Conservation (phyloP, 2,113 vertebrate species). For the Naja naja region DNA sequence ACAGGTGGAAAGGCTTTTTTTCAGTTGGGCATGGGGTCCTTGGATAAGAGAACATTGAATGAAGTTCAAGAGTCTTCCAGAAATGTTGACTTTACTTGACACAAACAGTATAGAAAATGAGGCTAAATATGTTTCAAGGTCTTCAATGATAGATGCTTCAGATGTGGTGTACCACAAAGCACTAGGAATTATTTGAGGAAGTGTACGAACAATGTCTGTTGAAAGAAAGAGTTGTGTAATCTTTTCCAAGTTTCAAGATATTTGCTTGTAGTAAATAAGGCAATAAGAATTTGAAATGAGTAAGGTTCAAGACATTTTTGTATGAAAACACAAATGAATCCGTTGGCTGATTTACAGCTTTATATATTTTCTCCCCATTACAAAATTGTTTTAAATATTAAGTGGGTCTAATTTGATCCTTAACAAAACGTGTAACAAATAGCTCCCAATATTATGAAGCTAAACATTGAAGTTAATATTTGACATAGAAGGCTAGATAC, state of each 20-base stretch:
- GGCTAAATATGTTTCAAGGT: neutral
- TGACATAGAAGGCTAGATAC: neutral
- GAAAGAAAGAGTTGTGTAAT: neutral
- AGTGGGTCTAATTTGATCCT: neutral
- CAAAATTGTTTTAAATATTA: neutral
- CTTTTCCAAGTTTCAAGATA: neutral
- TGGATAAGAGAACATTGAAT: neutral
- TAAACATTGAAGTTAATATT: constrained; percentile 42
- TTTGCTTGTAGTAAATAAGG: neutral
- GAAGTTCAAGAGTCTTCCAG: neutral
- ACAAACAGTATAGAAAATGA: neutral
- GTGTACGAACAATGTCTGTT: neutral
- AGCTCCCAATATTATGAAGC: constrained; percentile 70
- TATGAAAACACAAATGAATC: neutral
- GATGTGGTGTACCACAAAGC: neutral
- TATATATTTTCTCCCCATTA: neutral
- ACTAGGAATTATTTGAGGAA: neutral
- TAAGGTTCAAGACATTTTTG: neutral
- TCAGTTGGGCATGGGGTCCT: neutral
- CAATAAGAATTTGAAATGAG: neutral
- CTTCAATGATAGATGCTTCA: neutral
- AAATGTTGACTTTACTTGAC: neutral
- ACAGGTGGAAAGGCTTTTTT: neutral
- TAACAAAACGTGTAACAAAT: constrained; percentile 33
- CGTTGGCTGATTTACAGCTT: neutral